phyloP scores from a whole-genome alignment of 2,888 invertebrate genomes.

The Pandemis cinnamomeana region DNA sequence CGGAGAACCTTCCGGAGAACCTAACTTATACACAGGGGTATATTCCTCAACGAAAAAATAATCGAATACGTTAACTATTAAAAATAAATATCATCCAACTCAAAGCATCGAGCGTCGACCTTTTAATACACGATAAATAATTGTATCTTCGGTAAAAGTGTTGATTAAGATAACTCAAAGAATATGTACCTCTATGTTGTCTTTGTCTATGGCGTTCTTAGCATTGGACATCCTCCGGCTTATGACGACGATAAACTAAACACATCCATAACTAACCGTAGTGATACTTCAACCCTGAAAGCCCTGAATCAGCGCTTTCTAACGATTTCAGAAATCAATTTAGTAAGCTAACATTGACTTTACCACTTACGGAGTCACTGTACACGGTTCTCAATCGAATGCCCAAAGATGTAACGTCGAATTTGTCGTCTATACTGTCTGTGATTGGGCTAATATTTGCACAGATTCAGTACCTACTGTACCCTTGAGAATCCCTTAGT shows the following conservation, averaged over 20 bases:
- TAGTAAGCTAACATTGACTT: constrained; percentile 26
- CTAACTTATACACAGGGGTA: too few species aligned
- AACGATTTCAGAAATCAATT: constrained; percentile 32
- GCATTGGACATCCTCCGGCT: too few species aligned
- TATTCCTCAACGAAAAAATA: too few species aligned
- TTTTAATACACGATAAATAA: too few species aligned
- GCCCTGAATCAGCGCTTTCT: constrained; percentile 11
- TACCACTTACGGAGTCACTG: constrained; percentile 16
- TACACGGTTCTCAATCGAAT: background rate
- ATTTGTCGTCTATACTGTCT: background rate
- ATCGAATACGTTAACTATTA: too few species aligned
- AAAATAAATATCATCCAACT: too few species aligned
- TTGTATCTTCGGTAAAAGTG: too few species aligned
- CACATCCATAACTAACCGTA: background rate
- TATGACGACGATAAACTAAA: background rate
- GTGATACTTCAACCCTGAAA: constrained; percentile 8
- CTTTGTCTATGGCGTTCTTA: too few species aligned
- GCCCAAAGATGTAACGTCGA: background rate
- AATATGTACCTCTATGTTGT: too few species aligned
- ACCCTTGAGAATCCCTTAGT: constrained; percentile 1
- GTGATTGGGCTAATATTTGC: constrained; percentile 22
- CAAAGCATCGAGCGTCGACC: too few species aligned
- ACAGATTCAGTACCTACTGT: background rate
- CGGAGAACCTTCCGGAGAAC: too few species aligned
- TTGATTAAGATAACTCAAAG: too few species aligned